Evolutionary conservation across 2,797 vertebrate genomes (phyloP), one percentile per base, ranked within the genome.

Genomic region (Chanos chanos): DNA sequence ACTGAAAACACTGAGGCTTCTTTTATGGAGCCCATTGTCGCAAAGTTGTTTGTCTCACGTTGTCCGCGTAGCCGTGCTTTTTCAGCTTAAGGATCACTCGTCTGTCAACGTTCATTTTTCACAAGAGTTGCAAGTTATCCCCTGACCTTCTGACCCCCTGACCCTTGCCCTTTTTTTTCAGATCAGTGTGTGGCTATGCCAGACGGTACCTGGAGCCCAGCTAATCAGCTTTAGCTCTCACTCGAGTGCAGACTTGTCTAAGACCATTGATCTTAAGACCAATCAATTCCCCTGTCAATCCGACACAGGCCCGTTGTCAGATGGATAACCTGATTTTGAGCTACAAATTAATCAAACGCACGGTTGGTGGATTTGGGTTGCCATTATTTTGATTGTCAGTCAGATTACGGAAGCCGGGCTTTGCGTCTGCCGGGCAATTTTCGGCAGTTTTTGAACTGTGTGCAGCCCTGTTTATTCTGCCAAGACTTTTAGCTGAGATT

Each of bases 181-280:
- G 52, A 59, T 34, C 1, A 53, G 43, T 44, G 34, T 37, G 54
- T 34, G 53, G 45, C 36, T 49, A 61, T 43, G 34, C n/a, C 30
- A 45, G 27, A 51, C 37, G 16, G 50, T 61, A 70, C 63, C 71
- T 67, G 67, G 43, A 61, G 56, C 41, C 19, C 25, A 8, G 48
- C 34, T 68, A 65, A 71, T 71, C 61, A 50, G 51, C 61, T 50
- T 58, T 68, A 53, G 36, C 12, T 47, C 41, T 47, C 31, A 31
- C 48, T 58, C 61, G 53, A 60, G 43, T 31, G 56, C 19, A 34
- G 64, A 45, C 39, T 6, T 25, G 47, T 19, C 25, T 56, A 61
- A 74, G 50, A 34, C 8, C 30, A 47, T 56, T 67, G 49, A 67
- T 72, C 47, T 52, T 47, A 61, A 68, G 47, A 10, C 56, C 55